Evolutionary conservation across 2,888 invertebrate genomes (phyloP).

Genomic region (Thysanoteuthis rhombus): DNA sequence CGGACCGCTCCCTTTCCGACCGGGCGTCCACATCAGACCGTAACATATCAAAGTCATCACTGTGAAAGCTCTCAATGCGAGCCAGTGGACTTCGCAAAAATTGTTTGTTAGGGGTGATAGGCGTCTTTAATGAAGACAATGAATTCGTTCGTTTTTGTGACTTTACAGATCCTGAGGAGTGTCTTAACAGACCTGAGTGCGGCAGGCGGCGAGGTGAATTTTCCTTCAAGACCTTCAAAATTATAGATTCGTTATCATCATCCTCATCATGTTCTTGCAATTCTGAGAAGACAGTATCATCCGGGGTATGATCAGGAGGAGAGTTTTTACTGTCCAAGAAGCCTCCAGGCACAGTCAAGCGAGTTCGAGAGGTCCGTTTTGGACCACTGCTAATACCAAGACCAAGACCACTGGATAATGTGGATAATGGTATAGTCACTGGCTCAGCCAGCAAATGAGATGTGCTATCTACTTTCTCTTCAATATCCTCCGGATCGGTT

Average conservation of each 20-base stretch:
- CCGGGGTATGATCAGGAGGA: conserved; percentile 25
- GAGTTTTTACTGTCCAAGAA: conserved; percentile 28
- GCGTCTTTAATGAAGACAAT: conserved; percentile 47
- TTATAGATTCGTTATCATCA: conserved; percentile 30
- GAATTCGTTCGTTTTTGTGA: conserved; percentile 31
- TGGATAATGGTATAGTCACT: conserved; percentile 35
- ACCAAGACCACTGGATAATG: conserved; percentile 41
- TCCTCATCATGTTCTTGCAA: conserved; percentile 31
- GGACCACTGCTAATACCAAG: conserved; percentile 43
- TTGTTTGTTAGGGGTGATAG: conserved; percentile 57
- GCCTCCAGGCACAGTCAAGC: conserved; percentile 28
- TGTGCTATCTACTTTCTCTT: conserved; percentile 38
- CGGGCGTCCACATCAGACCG: conserved; percentile 39
- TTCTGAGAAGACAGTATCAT: conserved; percentile 30
- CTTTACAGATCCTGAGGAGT: conserved; percentile 30
- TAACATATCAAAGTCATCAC: conserved; percentile 59
- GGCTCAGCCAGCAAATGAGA: conserved; percentile 36
- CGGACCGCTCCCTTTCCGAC: conserved; percentile 17
- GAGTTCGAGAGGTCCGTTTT: conserved; percentile 33
- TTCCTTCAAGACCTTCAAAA: conserved; percentile 20
- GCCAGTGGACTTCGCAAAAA: conserved; percentile 43
- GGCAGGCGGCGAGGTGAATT: conserved; percentile 12
- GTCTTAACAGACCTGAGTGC: conserved; percentile 18
- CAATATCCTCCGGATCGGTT: conserved; percentile 38
- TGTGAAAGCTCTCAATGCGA: conserved; percentile 62